Percentiles rank a stretch among this genome's conserved stretches.
phyloP scores from a whole-genome alignment of 2,113 vertebrate species.

The Sebastes fasciatus region DNA sequence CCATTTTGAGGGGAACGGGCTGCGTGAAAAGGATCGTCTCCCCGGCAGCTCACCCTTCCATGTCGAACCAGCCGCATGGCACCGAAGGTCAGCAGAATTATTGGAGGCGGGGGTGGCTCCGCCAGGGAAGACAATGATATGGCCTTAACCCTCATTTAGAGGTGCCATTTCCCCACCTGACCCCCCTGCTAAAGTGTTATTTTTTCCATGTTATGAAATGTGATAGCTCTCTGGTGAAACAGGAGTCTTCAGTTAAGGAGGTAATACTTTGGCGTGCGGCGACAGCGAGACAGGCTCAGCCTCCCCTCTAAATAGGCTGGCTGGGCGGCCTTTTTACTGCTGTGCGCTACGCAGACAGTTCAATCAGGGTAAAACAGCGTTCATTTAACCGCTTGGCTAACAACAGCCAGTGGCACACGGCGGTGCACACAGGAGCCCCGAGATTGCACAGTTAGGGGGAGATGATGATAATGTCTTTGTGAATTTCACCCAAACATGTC shows the following conservation, averaged over 20 bases:
- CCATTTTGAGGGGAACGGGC: conserved; percentile 86
- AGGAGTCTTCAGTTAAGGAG: conserved; percentile 77
- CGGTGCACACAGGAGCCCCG: conserved; percentile 57
- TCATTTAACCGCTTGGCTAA: conserved; percentile 79
- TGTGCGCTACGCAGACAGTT: conserved; percentile 74
- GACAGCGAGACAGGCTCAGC: conserved; percentile 76
- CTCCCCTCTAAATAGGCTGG: conserved; percentile 71
- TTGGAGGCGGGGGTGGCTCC: conserved; percentile 88
- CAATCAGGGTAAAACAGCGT: conserved; percentile 83
- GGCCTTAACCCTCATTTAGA: conserved; percentile 88
- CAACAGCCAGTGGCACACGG: conserved; percentile 64
- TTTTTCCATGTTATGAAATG: conserved; percentile 86
- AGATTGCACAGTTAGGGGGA: conserved; percentile 80
- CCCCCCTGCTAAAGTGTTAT: conserved; percentile 85
- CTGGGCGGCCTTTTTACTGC: conserved; percentile 60
- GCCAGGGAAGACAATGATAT: conserved; percentile 87
- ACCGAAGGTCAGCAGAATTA: conserved; percentile 87
- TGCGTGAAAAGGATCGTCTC: conserved; percentile 84
- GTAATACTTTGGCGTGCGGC: conserved; percentile 83
- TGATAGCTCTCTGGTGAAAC: conserved; percentile 87
- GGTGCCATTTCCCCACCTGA: conserved; percentile 89
- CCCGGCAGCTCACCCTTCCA: conserved; percentile 86
- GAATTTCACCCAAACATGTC: conserved; percentile 85
- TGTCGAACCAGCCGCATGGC: conserved; percentile 85
- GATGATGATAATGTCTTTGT: conserved; percentile 83